phyloP scores from a whole-genome alignment of 2,797 vertebrate species.

The Cynopterus sphinx region DNA sequence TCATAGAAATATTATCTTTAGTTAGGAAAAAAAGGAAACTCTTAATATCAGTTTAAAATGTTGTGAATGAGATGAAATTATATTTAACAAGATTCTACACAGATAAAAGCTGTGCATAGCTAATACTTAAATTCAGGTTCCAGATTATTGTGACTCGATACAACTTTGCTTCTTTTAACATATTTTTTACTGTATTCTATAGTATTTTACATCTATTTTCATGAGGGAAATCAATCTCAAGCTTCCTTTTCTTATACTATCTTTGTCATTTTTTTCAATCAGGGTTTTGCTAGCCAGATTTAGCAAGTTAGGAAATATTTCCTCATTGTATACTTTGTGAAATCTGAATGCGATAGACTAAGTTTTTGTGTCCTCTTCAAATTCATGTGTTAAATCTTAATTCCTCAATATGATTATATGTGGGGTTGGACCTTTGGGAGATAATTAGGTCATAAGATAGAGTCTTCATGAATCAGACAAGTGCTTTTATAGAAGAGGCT shows the following conservation, averaged over 20 bases:
- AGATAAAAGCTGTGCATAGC: neutral
- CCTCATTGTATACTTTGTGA: neutral
- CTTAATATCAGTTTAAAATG: neutral
- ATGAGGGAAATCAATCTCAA: neutral
- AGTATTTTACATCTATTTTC: neutral
- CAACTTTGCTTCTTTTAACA: neutral
- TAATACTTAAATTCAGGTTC: neutral
- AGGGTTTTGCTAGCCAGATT: neutral
- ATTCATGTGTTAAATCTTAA: neutral
- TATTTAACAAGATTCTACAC: neutral
- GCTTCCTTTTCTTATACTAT: neutral
- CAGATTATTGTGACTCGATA: too few species aligned
- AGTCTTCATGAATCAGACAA: neutral
- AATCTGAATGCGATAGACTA: neutral
- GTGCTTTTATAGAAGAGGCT: neutral
- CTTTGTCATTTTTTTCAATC: neutral
- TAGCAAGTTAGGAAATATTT: neutral
- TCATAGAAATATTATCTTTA: neutral
- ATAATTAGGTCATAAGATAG: neutral
- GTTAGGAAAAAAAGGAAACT: neutral
- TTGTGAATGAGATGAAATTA: neutral
- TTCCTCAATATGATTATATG: neutral
- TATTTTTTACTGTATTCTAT: neutral
- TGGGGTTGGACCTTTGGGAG: rapidly evolving
- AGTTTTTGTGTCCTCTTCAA: neutral